Evolutionary conservation across 2,797 vertebrate genomes (phyloP), one percentile per base, ranked within the genome.

Genomic region (Anomalospiza imberbis): DNA sequence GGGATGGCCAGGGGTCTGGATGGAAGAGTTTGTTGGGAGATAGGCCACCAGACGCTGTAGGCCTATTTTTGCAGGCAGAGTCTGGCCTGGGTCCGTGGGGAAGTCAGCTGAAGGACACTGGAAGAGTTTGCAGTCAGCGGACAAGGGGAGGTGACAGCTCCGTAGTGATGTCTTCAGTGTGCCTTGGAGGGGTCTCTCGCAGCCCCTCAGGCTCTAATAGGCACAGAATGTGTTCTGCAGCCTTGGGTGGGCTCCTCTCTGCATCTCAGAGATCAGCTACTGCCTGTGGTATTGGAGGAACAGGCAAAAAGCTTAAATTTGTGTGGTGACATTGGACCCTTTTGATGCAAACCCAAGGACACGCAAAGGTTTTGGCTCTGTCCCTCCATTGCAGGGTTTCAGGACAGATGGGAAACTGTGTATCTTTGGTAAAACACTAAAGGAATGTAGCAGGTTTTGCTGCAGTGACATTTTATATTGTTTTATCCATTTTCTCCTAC

Each of bases 91-190:
- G 7, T 66, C 48, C 2, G 0, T 22, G 12, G 51, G 57, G 40
- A 32, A 19, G 34, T 18, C 7, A n/a, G 6, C 50, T 79, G 25
- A 22, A 63, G 85, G 54, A 13, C 22, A 3, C 24, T 4, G 44
- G 32, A 29, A n/a, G 58, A 22, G 44, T 66, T 66, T 36, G 73
- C 25, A n/a, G 61, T 45, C 34, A 8, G 44, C 17, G 45, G 34
- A 4, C 16, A 7, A 17, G 57, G 45, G 42, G 50, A 66, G 32
- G 32, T 48, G 29, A 8, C 0, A 0, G 47, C 45, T 65, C 61
- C 1, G 0, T 18, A 26, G 6, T 3, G 0, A 6, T 7, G 25
- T 40, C 60, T 34, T 21, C 51, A 60, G 54, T 11, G 36, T 28
- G 29, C 36, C 57, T 24, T 26, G 61, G 26, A 54, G 29, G 26